Conservation (phyloP, 2,113 vertebrate genomes). For the Myotis brandtii region DNA sequence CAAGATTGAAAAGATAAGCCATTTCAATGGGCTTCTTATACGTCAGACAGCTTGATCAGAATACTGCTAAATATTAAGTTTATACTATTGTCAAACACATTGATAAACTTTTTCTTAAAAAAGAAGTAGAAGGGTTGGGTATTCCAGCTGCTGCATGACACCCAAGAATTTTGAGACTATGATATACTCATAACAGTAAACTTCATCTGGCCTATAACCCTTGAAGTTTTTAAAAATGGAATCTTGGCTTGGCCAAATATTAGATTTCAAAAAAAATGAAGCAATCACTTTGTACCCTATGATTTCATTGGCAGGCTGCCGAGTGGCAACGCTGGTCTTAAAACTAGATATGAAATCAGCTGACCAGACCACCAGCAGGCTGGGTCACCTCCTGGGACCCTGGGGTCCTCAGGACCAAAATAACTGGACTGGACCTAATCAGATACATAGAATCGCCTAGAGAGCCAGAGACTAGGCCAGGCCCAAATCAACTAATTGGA, state of each 20-base stretch:
- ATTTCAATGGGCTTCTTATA: background rate
- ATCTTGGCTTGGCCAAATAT: slow-evolving; percentile 1
- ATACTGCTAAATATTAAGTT: slow-evolving; percentile 36
- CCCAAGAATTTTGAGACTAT: background rate
- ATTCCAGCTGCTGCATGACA: background rate
- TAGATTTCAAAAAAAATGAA: background rate
- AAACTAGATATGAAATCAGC: background rate
- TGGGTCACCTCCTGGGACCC: background rate
- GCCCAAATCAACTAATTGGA: background rate
- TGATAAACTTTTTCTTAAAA: background rate
- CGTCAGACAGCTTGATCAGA: background rate
- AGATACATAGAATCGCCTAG: background rate
- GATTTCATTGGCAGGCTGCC: background rate
- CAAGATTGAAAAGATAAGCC: background rate
- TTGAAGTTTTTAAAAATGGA: background rate
- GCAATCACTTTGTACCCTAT: background rate
- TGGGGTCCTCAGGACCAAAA: background rate
- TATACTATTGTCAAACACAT: background rate
- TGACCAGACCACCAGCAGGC: background rate
- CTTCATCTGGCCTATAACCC: background rate
- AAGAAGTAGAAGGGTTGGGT: background rate
- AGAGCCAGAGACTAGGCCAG: background rate
- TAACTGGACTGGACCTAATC: background rate
- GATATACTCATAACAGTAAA: background rate
- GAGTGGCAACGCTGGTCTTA: background rate